Evolutionary conservation across 2,113 vertebrate species (phyloP).

Genomic region (Aspidoscelis tigris): DNA sequence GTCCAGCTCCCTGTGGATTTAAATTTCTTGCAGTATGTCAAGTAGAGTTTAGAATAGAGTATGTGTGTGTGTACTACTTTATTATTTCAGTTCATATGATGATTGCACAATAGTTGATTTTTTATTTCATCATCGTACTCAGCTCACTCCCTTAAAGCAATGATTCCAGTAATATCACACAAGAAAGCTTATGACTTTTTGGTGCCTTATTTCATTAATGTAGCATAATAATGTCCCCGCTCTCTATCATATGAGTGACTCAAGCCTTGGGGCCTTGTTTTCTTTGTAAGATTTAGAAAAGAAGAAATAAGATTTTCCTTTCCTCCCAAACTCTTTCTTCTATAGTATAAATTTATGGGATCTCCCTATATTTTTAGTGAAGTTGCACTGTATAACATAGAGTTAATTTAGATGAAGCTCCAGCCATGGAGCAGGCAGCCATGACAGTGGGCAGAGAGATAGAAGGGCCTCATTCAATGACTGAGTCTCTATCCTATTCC

Average conservation of each 20-base stretch:
- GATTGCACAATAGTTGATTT: conserved; percentile 59
- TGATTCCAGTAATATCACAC: conserved; percentile 14
- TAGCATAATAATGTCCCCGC: conserved; percentile 59
- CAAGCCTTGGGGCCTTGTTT: neutral
- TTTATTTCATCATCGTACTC: conserved; percentile 63
- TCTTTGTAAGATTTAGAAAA: conserved; percentile 26
- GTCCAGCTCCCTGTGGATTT: conserved; percentile 49
- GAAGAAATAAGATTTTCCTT: neutral
- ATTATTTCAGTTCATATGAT: conserved; percentile 64
- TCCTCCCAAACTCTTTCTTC: neutral
- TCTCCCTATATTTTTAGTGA: neutral
- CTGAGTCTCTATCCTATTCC: too few species aligned
- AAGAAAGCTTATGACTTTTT: conserved; percentile 54
- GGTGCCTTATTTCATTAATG: conserved; percentile 58
- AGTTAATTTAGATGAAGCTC: too few species aligned
- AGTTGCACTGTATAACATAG: conserved; percentile 15
- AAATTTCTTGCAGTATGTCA: conserved; percentile 60
- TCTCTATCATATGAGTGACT: conserved; percentile 22
- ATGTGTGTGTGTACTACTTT: conserved; percentile 59
- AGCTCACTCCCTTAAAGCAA: conserved; percentile 27
- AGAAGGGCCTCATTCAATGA: too few species aligned
- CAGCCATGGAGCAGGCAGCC: too few species aligned
- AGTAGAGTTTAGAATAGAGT: conserved; percentile 44
- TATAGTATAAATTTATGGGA: too few species aligned
- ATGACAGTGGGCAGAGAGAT: too few species aligned